phyloP scores from a whole-genome alignment of 2,888 invertebrate genomes.

The Xanthia icteritia region DNA sequence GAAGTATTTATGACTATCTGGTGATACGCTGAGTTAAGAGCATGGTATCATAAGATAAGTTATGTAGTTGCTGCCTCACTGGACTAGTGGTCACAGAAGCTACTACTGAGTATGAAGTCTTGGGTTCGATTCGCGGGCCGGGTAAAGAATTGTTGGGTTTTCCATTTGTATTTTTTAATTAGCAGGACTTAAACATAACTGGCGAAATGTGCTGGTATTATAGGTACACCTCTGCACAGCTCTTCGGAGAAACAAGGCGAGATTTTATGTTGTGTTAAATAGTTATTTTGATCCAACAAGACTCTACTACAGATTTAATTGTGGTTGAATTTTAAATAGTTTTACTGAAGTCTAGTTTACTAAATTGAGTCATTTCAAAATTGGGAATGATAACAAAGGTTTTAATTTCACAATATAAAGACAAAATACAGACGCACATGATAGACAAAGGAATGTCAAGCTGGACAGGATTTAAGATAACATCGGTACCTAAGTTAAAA shows the following conservation, averaged over 20 bases:
- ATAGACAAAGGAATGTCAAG: background rate
- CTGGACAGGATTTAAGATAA: background rate
- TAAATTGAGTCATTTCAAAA: background rate
- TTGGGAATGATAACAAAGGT: too few species aligned
- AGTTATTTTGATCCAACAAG: background rate
- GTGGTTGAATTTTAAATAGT: background rate
- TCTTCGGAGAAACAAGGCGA: too few species aligned
- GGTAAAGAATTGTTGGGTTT: too few species aligned
- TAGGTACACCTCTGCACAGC: too few species aligned
- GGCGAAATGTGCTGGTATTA: too few species aligned
- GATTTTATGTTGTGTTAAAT: too few species aligned
- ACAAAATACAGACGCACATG: background rate
- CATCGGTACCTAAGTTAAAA: background rate
- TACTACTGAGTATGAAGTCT: too few species aligned
- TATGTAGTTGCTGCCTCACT: too few species aligned
- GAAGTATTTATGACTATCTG: constrained; percentile 18
- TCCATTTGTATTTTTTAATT: too few species aligned
- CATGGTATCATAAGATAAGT: background rate
- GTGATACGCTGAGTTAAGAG: constrained; percentile 5
- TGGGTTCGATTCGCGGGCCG: too few species aligned
- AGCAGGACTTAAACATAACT: too few species aligned
- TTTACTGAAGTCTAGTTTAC: background rate
- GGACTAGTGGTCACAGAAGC: too few species aligned
- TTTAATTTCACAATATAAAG: background rate
- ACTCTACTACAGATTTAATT: background rate